Base-by-base conservation (phyloP, 2,797 vertebrate species). In the Chlorospingus flavigularis region DNA sequence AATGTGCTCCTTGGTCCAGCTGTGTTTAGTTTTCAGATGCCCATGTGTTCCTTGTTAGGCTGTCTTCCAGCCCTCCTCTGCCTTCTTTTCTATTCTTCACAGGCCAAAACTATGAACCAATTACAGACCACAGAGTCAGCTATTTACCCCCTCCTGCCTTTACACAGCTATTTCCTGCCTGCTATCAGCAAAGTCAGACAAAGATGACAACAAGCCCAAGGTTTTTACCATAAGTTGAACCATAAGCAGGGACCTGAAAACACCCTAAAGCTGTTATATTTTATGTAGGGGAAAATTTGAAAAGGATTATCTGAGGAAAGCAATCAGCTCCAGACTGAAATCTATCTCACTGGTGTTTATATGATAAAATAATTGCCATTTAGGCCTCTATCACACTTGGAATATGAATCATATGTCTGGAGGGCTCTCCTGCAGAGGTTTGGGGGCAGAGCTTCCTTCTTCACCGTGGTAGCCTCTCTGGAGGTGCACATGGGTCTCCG, bases 41-140 rank as follows among this genome's bases (percentile, higher is more conserved):
- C 97, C 97, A 98, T 98, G 97, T 98, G 98, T 95, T 97, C 97
- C 98, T 98, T 97, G 97, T 98, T 98, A 98, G 97, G 96, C 95
- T 92, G 86, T 81, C 91, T 95, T 96, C 96, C 97, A 93, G 94
- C 92, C 93, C 87, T 97, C 92, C 92, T 96, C 93, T 95, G 88
- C 86, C 89, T 86, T 94, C 92, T 96, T 96, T 96, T 97, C 91
- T 97, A 97, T 97, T 97, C 97, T 94, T 97, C 96, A 88, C 91
- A 95, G 86, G 97, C 97, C 92, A 97, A 97, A 97, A 96, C 90
- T 97, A 96, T 98, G 95, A 98, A 98, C 97, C 98, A 98, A 98
- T 98, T 98, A 98, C 95, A 98, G 95, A 97, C 95, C 92, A 95
- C 97, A 97, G 96, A 98, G 97, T 96, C 95, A 97, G 97, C 97